Evolutionary conservation across 2,797 vertebrate genomes (phyloP).

Genomic region (Acropternis orthonyx): DNA sequence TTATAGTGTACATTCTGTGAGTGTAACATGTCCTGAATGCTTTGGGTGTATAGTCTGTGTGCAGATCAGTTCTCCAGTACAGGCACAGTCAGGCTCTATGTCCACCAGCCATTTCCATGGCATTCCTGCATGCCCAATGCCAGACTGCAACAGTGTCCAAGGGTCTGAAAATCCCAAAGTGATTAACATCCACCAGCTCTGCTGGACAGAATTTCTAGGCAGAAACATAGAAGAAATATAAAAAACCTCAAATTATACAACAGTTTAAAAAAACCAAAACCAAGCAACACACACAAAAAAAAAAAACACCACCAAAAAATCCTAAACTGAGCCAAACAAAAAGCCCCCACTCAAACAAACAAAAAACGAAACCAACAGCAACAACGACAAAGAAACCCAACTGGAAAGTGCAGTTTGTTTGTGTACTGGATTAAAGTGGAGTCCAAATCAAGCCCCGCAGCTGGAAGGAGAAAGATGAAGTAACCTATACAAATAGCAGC

Average conservation of each 20-base stretch:
- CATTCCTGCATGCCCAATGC: background rate
- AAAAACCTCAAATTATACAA: background rate
- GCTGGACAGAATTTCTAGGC: background rate
- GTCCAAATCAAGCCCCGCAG: background rate
- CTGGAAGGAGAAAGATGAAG: background rate
- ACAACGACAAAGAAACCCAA: background rate
- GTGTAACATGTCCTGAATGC: background rate
- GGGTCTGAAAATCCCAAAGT: background rate
- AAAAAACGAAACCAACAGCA: background rate
- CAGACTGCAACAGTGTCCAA: background rate
- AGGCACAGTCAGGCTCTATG: background rate
- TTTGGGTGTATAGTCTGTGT: background rate
- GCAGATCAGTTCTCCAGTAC: background rate
- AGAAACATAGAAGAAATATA: background rate
- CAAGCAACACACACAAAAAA: background rate
- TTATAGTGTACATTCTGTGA: background rate
- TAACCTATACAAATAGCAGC: background rate
- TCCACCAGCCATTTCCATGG: background rate
- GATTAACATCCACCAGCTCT: background rate
- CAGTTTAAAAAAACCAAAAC: fast-evolving
- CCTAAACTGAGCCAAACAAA: fast-evolving
- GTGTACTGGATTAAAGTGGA: background rate
- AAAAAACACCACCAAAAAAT: fast-evolving
- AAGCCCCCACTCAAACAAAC: fast-evolving
- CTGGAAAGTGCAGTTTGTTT: background rate